Conservation (phyloP, 37 sponge, comb jelly and placozoan genomes). For the Ianthella basta region DNA sequence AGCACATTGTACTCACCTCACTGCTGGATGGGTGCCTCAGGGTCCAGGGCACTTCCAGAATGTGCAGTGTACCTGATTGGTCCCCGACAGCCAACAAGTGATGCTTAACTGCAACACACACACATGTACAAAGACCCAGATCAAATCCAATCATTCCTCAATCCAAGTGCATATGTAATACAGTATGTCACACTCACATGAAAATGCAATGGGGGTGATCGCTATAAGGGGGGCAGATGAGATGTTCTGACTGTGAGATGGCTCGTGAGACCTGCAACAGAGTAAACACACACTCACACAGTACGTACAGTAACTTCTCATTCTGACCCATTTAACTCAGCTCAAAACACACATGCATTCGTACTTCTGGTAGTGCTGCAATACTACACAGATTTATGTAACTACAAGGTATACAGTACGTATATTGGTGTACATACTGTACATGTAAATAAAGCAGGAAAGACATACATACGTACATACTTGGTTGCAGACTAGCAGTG, state of each 20-base stretch:
- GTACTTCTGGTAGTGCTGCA: too few species aligned
- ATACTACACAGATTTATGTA: too few species aligned
- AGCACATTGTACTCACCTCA: slow-evolving; percentile 79
- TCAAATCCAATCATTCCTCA: not conserved
- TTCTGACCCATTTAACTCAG: too few species aligned
- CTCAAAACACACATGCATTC: too few species aligned
- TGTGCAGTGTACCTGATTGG: slow-evolving; percentile 88
- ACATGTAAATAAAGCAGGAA: not conserved
- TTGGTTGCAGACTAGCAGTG: not conserved
- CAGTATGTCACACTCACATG: slow-evolving; percentile 61
- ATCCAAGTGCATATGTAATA: not conserved
- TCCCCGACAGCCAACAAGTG: slow-evolving; percentile 94
- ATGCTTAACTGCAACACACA: slow-evolving; percentile 64
- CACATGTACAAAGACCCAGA: not conserved
- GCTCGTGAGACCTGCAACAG: slow-evolving; percentile 87
- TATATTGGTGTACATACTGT: slow-evolving; percentile 23
- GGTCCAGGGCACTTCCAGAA: slow-evolving; percentile 91
- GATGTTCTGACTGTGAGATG: slow-evolving; percentile 89
- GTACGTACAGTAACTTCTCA: too few species aligned
- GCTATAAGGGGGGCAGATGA: slow-evolving; percentile 81
- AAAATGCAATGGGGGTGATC: slow-evolving; percentile 64
- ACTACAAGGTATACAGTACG: not conserved
- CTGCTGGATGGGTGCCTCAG: slow-evolving; percentile 80
- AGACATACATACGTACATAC: slow-evolving; percentile 5
- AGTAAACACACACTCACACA: too few species aligned